Conservation (phyloP, 37 sponge, comb jelly and placozoan species). For the Hexactinellida sp. region DNA sequence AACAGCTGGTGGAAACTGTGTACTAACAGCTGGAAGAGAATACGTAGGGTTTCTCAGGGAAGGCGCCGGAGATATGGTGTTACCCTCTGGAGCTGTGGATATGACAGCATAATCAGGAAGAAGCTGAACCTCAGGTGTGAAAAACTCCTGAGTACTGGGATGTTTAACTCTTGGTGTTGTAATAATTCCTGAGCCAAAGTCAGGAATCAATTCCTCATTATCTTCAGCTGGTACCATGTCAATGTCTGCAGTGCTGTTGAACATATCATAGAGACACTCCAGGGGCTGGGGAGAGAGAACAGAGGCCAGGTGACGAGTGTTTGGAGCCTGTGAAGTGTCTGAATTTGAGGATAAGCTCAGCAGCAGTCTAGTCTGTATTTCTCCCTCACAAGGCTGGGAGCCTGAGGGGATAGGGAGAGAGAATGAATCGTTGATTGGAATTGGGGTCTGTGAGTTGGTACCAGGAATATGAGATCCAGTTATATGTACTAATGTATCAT, state of each 20-base stretch:
- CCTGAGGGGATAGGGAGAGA: not conserved
- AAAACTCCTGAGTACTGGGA: not conserved
- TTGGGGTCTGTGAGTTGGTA: not conserved
- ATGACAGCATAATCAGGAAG: no score
- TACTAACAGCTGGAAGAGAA: no score
- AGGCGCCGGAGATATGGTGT: no score
- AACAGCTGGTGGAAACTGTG: no score
- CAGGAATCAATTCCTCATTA: not conserved
- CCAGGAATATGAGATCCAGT: not conserved
- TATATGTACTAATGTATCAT: not conserved
- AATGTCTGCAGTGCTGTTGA: not conserved
- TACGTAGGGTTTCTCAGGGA: no score
- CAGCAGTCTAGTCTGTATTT: not conserved
- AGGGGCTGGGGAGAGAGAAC: not conserved
- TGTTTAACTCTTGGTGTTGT: not conserved
- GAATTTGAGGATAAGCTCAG: not conserved
- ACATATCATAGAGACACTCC: no score
- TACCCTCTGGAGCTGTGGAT: no score
- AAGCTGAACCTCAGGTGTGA: no score
- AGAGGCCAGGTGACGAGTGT: not conserved
- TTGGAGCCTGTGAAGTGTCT: not conserved
- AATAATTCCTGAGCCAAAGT: not conserved
- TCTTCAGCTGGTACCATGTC: not conserved
- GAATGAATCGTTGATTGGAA: not conserved
- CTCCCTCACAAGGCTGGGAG: not conserved